Evolutionary conservation across 2,797 vertebrate species (phyloP).

Genomic region (Poeciliopsis turneri): DNA sequence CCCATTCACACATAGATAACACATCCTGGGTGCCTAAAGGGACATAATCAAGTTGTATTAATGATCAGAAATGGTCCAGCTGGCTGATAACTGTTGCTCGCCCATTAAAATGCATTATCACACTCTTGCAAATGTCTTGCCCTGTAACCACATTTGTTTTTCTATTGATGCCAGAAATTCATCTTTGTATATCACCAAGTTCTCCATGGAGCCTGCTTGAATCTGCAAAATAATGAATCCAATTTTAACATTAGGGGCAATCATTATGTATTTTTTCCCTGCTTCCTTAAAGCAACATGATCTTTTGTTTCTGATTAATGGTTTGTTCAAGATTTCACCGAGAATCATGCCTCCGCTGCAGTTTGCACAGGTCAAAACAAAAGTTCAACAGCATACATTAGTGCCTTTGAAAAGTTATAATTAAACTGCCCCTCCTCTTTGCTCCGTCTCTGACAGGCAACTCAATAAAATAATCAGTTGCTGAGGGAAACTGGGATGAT

Average conservation of each 20-base stretch:
- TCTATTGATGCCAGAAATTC: constrained; percentile 34
- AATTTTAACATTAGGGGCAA: constrained; percentile 31
- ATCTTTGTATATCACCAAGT: constrained; percentile 54
- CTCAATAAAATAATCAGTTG: constrained; percentile 45
- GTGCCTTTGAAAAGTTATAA: constrained; percentile 1
- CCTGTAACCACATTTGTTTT: constrained; percentile 58
- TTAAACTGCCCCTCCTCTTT: background rate
- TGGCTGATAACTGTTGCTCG: constrained; percentile 53
- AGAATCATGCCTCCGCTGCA: background rate
- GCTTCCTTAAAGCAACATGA: background rate
- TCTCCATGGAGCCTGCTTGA: constrained; percentile 22
- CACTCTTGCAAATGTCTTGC: constrained; percentile 69
- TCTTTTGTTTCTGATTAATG: background rate
- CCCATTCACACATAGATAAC: constrained; percentile 57
- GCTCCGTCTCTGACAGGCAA: constrained; percentile 10
- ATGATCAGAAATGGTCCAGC: constrained; percentile 65
- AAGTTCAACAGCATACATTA: constrained; percentile 8
- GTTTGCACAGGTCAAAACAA: constrained; percentile 8
- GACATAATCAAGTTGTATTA: constrained; percentile 68
- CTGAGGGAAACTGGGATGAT: constrained; percentile 44
- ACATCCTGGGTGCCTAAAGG: constrained; percentile 53
- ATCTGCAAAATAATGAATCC: constrained; percentile 37
- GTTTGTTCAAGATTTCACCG: constrained; percentile 7
- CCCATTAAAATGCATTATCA: constrained; percentile 72
- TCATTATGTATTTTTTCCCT: constrained; percentile 13